Evolutionary conservation across 2,888 invertebrate genomes (phyloP).

Genomic region (Archips crataeganus): DNA sequence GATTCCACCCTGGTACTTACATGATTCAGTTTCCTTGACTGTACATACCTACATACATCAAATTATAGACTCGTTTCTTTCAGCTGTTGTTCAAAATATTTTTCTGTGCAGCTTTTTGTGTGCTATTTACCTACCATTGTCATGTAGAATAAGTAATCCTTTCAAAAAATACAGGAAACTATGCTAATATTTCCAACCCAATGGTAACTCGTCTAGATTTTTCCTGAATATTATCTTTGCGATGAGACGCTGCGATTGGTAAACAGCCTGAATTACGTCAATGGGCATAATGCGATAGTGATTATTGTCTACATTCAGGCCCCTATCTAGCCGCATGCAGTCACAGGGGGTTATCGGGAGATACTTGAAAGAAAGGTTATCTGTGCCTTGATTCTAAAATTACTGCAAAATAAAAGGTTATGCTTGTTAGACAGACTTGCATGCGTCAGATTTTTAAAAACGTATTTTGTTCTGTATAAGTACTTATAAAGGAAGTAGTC

Average conservation of each 20-base stretch:
- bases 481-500: too few species aligned
- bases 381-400: slow-evolving; percentile 40
- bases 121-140: background rate
- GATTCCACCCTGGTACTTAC: too few species aligned
- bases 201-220: background rate
- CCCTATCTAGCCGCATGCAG: slow-evolving; percentile 54
- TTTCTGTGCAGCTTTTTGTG: too few species aligned
- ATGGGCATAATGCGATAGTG: slow-evolving; percentile 52
- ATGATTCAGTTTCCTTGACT: too few species aligned
- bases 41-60: too few species aligned
- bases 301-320: slow-evolving; percentile 43
- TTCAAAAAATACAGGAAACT: too few species aligned
- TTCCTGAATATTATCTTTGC: background rate
- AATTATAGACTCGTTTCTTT: too few species aligned
- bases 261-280: slow-evolving; percentile 61
- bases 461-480: background rate
- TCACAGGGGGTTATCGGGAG: slow-evolving; percentile 53
- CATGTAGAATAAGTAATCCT: background rate
- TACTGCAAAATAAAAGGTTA: slow-evolving; percentile 43
- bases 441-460: background rate
- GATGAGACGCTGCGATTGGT: slow-evolving; percentile 25
- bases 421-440: background rate
- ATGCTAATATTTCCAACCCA: background rate
- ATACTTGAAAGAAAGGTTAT: slow-evolving; percentile 47
- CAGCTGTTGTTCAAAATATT: too few species aligned